Conservation (phyloP, 2,888 invertebrate species). For the Philereme vetulata region DNA sequence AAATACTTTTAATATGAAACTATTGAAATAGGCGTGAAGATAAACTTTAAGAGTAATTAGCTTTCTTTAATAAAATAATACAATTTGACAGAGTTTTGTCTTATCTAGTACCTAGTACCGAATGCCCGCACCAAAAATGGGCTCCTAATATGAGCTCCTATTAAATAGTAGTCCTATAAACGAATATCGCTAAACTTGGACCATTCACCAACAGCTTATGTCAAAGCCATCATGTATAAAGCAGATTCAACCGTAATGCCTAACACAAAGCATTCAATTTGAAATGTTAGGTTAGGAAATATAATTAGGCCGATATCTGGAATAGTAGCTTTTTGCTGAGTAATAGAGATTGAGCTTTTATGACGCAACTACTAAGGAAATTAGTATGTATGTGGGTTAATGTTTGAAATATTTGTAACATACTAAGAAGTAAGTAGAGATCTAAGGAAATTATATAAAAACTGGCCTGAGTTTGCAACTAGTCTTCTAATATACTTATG, state of each 20-base stretch:
- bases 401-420: conserved; percentile 23
- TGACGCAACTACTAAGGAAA: conserved; percentile 31
- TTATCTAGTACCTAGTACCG: no score
- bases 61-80: no score
- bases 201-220: not conserved
- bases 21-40: no score
- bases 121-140: no score
- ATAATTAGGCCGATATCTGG: conserved; percentile 15
- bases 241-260: not conserved
- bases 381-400: conserved; percentile 31
- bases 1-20: no score
- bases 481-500: no score
- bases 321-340: conserved; percentile 40
- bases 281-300: not conserved
- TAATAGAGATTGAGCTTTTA: conserved; percentile 35
- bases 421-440: not conserved
- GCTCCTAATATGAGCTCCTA: no score
- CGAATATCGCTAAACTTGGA: conserved; percentile 12
- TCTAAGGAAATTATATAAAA: no score
- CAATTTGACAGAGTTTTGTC: no score
- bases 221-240: not conserved
- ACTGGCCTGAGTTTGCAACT: no score
- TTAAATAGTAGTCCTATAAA: no score
- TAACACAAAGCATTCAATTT: not conserved
- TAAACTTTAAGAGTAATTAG: no score